Percentiles rank a stretch among this genome's conserved stretches.
phyloP scores from a whole-genome alignment of 2,888 invertebrate species.

The Mesochorus sp. region DNA sequence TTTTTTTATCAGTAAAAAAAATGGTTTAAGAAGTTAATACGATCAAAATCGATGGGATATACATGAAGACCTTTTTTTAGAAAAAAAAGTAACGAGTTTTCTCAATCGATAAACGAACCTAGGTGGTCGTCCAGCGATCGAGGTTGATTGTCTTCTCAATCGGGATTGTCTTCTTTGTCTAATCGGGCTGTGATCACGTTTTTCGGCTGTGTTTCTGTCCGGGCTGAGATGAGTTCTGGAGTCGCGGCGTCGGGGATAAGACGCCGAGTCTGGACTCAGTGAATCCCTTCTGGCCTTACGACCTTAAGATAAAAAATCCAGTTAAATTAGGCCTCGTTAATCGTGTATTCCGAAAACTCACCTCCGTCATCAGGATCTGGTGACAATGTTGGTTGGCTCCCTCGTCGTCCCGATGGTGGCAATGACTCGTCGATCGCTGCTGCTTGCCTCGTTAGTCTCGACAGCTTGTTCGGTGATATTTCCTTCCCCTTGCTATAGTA shows the following conservation, averaged over 20 bases:
- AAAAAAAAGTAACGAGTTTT: too few relatives aligned
- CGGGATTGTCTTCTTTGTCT: constrained; percentile 86
- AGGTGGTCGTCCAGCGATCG: constrained; percentile 86
- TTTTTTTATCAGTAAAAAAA: too few relatives aligned
- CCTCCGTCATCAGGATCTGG: constrained; percentile 88
- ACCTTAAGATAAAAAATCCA: constrained; percentile 79
- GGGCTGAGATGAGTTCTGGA: constrained; percentile 91
- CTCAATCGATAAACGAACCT: too few relatives aligned
- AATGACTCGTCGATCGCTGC: constrained; percentile 94
- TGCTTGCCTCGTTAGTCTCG: constrained; percentile 91
- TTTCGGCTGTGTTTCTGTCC: constrained; percentile 86
- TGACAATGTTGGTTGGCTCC: constrained; percentile 91
- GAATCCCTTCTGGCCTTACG: constrained; percentile 92
- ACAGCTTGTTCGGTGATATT: constrained; percentile 82
- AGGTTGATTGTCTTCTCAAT: constrained; percentile 90
- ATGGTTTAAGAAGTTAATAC: too few relatives aligned
- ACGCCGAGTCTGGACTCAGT: constrained; percentile 94
- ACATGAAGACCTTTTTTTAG: too few relatives aligned
- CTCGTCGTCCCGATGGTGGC: constrained; percentile 89
- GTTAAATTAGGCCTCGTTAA: not conserved
- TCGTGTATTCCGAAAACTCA: constrained; percentile 49
- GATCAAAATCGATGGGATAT: too few relatives aligned
- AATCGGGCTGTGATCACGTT: constrained; percentile 90
- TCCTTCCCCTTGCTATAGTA: constrained; percentile 79
- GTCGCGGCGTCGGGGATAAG: constrained; percentile 87